Evolutionary conservation across 2,797 vertebrate genomes (phyloP), one percentile per base, ranked within the genome.

Genomic region (Hephaestus fuliginosus): DNA sequence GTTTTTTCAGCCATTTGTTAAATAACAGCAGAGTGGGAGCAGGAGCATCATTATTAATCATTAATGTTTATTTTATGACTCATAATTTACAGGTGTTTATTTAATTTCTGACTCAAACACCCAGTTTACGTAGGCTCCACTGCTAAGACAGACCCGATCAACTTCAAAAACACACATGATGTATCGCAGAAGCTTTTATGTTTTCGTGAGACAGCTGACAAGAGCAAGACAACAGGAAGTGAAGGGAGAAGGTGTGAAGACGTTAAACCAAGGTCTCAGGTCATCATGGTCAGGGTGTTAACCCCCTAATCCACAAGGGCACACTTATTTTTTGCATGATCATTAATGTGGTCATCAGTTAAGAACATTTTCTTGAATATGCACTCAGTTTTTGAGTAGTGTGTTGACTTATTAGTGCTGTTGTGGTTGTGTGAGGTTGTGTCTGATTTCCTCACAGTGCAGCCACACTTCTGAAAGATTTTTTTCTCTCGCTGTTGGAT

Each of bases 391-490:
- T 64, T 17, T 3, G 13, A 39, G 20, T 41, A 48, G 51, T 73
- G 18, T 22, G 25, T 22, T 39, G 39, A 10, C 13, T 53, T 1
- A 63, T 64, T 41, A 22, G 28, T 63, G 25, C 17, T 68, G 10
- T 62, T 68, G 33, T 55, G 70, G 49, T 17, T 41, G 7, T 62
- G 0, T 84, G 22, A 39, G 70, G 66, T 84, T 76, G 43, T 44
- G 25, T 74, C 53, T 33, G 62, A 62, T 66, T 80, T 56, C 46
- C 41, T 17, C 57, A 44, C 61, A 56, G 36, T 65, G 44, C 1
- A 51, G 58, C 0, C 44, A 18, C 9, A 33, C 8, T 28, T 46
- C 12, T 49, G 9, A 75, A 43, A 68, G 22, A 43, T 60, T 55
- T 22, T 11, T 78, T 82, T 66, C 10, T 2, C 2, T 71, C 33